Percentiles rank a stretch among this genome's conserved stretches.
Evolutionary conservation across 2,797 vertebrate species (phyloP).

Genomic region (Catostomus latipinnis): DNA sequence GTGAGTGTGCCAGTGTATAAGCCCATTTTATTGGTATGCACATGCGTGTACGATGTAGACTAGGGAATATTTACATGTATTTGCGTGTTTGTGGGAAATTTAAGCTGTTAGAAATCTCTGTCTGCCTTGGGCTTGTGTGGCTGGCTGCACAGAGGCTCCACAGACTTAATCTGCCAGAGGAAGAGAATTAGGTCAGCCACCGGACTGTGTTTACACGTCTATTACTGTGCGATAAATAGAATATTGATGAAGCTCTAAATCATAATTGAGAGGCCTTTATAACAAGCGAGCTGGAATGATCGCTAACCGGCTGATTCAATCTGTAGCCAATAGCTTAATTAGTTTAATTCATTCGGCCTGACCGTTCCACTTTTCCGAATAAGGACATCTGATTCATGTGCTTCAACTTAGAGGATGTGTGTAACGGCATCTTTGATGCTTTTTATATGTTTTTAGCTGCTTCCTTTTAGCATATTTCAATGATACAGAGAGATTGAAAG

Average conservation of each 20-base stretch:
- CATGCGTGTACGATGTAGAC: constrained; percentile 5
- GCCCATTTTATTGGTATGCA: not conserved
- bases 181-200: constrained; percentile 69
- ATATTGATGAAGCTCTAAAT: constrained; percentile 63
- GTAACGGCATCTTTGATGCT: not conserved
- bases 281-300: constrained; percentile 38
- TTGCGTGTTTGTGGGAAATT: constrained; percentile 16
- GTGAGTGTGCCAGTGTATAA: not conserved
- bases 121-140: constrained; percentile 21
- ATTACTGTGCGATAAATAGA: constrained; percentile 61
- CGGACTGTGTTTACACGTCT: constrained; percentile 58
- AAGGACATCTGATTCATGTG: constrained; percentile 10
- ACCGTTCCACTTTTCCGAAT: constrained; percentile 34
- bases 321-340: constrained; percentile 52
- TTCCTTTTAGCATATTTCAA: not conserved
- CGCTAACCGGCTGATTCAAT: constrained; percentile 47
- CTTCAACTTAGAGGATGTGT: not conserved
- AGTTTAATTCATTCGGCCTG: constrained; percentile 45
- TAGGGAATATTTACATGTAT: constrained; percentile 21
- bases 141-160: not conserved
- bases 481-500: not conserved
- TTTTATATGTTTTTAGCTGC: not conserved
- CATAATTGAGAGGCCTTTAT: constrained; percentile 56
- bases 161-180: constrained; percentile 66
- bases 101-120: constrained; percentile 40